Evolutionary conservation across 1,140 invertebrate genomes (phyloP).

Genomic region (Drosophila tsacasi): DNA sequence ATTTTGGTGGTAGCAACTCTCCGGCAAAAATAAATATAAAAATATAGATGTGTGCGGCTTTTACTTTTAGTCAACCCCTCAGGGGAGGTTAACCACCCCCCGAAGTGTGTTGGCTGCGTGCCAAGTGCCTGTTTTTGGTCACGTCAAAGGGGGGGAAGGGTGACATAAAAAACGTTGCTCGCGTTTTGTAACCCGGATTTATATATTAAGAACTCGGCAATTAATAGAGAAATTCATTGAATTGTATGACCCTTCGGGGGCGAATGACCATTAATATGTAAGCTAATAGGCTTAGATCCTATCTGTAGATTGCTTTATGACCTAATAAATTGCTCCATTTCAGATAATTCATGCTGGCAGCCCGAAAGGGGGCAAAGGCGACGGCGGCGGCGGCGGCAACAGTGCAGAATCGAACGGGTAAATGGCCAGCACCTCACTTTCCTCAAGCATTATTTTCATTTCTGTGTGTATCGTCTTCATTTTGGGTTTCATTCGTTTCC

Average conservation of each 20-base stretch:
- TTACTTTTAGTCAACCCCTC: conserved; percentile 16
- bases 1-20: background rate
- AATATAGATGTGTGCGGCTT: conserved; percentile 7
- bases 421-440: conserved; percentile 4
- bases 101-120: conserved; percentile 57
- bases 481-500: conserved; percentile 60
- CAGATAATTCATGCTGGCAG: conserved; percentile 84
- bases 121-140: conserved; percentile 64
- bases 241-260: conserved; percentile 30
- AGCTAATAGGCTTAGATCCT: conserved; percentile 27
- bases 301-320: conserved; percentile 9
- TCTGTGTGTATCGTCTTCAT: conserved; percentile 49
- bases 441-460: conserved; percentile 52
- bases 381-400: conserved; percentile 40
- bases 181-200: conserved; percentile 39
- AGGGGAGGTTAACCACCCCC: background rate
- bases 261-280: conserved; percentile 20
- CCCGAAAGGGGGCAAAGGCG: conserved; percentile 56
- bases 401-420: conserved; percentile 78
- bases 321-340: conserved; percentile 23
- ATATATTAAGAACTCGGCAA: conserved; percentile 20
- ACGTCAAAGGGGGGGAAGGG: conserved; percentile 21
- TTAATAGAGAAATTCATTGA: conserved; percentile 46
- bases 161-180: conserved; percentile 41
- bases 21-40: conserved; percentile 3